Conservation (phyloP, 2,113 vertebrate genomes). For the Semnornis frantzii region DNA sequence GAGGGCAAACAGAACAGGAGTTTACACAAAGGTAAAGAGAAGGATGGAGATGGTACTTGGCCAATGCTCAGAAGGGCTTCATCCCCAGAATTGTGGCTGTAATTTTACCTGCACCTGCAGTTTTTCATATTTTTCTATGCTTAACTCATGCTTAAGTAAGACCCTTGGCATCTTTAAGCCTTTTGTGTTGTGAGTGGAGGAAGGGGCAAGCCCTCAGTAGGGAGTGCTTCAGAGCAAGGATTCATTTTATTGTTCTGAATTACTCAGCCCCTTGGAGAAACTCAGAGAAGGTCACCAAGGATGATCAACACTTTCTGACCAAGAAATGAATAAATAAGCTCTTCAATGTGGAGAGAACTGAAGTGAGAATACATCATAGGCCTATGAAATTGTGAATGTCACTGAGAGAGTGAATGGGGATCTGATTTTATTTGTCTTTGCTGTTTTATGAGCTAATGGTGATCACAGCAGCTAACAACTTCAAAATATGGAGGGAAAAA, state of each 20-base stretch:
- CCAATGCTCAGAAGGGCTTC: background rate
- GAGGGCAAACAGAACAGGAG: background rate
- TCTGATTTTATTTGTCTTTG: background rate
- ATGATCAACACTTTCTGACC: background rate
- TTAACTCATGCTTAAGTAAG: background rate
- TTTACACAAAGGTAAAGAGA: background rate
- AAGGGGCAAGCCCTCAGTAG: background rate
- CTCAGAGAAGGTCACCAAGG: background rate
- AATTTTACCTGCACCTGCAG: background rate
- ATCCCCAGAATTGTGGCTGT: background rate
- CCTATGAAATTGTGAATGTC: background rate
- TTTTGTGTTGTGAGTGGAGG: background rate
- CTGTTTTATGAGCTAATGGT: background rate
- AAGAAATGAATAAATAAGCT: slow-evolving; percentile 7
- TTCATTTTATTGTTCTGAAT: slow-evolving; percentile 37
- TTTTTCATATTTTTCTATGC: background rate
- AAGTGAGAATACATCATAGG: fast-evolving
- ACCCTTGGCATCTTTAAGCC: background rate
- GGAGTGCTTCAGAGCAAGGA: slow-evolving; percentile 21
- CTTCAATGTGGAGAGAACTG: background rate
- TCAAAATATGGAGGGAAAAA: background rate
- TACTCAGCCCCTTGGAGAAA: slow-evolving; percentile 2
- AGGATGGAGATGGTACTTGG: background rate
- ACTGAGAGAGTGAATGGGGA: background rate
- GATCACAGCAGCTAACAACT: background rate